A percentile compares a stretch with the other conserved stretches of the same genome.
Conservation (phyloP, 1,140 invertebrate genomes). For the Andricus grossulariae region DNA sequence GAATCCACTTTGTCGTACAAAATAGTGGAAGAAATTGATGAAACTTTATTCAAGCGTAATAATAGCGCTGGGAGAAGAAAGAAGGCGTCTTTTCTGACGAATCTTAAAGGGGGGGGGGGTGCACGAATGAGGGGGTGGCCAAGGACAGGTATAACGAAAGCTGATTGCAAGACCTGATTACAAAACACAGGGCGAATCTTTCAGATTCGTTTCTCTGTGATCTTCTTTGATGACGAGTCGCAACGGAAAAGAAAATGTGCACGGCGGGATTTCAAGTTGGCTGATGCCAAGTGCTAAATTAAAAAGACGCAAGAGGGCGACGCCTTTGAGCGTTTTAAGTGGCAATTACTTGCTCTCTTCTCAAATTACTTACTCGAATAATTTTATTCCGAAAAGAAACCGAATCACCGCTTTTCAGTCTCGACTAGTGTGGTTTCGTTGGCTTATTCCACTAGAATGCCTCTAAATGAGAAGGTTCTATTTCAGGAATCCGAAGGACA, state of each 20-base stretch:
- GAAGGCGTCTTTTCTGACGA: not conserved
- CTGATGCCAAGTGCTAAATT: conserved; percentile 42
- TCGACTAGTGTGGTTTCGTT: not conserved
- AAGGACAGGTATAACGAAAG: conserved; percentile 35
- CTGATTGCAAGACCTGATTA: conserved; percentile 43
- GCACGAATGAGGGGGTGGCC: not conserved
- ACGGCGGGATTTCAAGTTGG: conserved; percentile 32
- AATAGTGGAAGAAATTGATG: conserved; percentile 5
- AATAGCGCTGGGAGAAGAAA: not conserved
- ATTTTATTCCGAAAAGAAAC: conserved; percentile 48
- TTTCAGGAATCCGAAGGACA: no score
- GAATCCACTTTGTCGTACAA: conserved; percentile 38
- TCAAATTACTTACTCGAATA: conserved; percentile 58
- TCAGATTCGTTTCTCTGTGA: conserved; percentile 35
- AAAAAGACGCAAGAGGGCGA: conserved; percentile 46
- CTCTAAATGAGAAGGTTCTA: no score
- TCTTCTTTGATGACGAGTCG: conserved; percentile 46
- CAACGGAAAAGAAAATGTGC: conserved; percentile 28
- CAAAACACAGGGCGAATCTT: conserved; percentile 35
- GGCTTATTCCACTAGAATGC: conserved; percentile 34
- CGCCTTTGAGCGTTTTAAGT: conserved; percentile 39
- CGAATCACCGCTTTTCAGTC: not conserved
- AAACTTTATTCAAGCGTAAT: conserved; percentile 15
- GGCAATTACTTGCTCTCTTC: conserved; percentile 56
- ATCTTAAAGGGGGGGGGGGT: not conserved